phyloP scores from a whole-genome alignment of 2,113 vertebrate genomes.

The Chelonoidis abingdonii region DNA sequence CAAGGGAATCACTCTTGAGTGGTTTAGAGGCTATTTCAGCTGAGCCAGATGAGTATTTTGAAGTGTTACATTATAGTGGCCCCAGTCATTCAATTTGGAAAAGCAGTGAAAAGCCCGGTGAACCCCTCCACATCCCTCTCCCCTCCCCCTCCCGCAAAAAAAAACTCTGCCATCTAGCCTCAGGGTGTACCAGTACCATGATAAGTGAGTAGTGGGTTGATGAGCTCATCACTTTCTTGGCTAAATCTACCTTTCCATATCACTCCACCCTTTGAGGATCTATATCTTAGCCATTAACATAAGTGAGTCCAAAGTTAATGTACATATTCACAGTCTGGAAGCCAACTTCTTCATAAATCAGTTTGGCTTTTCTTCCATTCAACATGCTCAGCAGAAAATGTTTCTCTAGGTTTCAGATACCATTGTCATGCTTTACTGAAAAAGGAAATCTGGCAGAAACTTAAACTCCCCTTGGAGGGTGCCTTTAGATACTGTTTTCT shows the following conservation, averaged over 20 bases:
- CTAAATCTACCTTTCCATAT: not conserved
- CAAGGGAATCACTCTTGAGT: constrained; percentile 16
- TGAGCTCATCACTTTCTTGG: not conserved
- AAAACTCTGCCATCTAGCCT: not conserved
- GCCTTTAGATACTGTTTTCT: not conserved
- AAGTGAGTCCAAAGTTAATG: not conserved
- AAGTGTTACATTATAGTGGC: not conserved
- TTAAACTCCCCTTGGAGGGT: not conserved
- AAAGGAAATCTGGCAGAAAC: not conserved
- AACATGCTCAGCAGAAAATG: not conserved
- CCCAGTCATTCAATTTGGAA: not conserved
- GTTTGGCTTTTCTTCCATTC: not conserved
- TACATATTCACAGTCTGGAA: not conserved
- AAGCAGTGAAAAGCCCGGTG: not conserved
- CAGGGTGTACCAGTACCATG: not conserved
- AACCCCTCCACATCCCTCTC: not conserved
- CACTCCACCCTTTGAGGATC: not conserved
- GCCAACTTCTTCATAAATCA: not conserved
- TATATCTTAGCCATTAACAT: not conserved
- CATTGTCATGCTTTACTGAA: not conserved
- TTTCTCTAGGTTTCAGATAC: not conserved
- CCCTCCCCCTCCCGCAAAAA: not conserved
- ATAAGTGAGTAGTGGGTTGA: not conserved
- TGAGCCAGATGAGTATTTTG: not conserved
- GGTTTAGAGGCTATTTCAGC: constrained; percentile 28